Base-by-base conservation (phyloP, 1,140 invertebrate genomes). In the Cyrtorhinus lividipennis region DNA sequence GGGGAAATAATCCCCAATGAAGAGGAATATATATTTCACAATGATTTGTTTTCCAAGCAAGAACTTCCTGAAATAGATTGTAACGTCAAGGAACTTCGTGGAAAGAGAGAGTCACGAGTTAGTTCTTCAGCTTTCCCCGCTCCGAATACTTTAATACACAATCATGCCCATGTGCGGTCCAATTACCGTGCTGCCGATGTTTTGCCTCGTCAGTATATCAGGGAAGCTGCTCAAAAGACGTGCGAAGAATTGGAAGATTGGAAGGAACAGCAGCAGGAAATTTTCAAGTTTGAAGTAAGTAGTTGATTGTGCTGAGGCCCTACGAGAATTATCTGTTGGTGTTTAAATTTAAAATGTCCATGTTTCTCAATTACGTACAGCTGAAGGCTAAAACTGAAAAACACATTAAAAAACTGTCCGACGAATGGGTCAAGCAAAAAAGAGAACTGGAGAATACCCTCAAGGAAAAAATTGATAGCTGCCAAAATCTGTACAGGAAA, bases 171-270 rank as follows among this genome's bases (percentile, higher is more conserved):
- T 8, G 30, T 15, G 5, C 5, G 15, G 30, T 38, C 30, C 5
- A 38, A 38, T 15, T 38, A 8, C 15, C 30, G 30, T 38, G 30
- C 30, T 38, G 30, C 24, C n/a, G 58, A 59, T 18, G 22, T 59
- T 13, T 30, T 59, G 3, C 58, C 58, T 27, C n/a, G 58, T 23
- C 30, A 64, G 18, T 60, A 64, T 5, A 38, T 61, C 2, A 24
- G 59, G 24, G 63, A 60, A 3, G 70, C 78, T 56, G 72, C 72
- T 1, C 72, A 78, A 23, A 77, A 77, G 72, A 77, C 78, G 65
- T 72, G 79, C 15, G 70, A 75, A 23, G 77, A 80, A 60, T 70
- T 80, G 2, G 76, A 79, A 69, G 73, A 72, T 1, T 80, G 78
- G 78, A 79, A 78, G 67, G 74, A 77, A 65, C 68, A 67, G 24